Evolutionary conservation across 1,140 invertebrate species (phyloP).

Genomic region (Procambarus virginalis): DNA sequence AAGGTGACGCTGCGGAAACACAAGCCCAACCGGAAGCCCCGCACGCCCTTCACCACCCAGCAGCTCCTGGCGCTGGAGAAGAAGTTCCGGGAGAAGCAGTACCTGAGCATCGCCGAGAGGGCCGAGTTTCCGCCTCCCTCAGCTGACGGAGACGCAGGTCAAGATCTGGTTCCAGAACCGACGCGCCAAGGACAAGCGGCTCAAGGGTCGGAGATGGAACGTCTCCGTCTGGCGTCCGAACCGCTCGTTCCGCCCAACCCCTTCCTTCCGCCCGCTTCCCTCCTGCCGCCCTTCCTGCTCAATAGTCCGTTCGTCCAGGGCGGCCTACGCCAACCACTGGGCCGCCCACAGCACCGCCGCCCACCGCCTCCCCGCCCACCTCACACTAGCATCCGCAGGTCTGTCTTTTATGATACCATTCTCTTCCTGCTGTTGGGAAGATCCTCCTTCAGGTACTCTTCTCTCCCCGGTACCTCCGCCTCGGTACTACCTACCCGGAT

Average conservation of each 20-base stretch:
- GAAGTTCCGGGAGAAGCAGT: conserved; percentile 64
- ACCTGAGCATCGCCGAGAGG: conserved; percentile 62
- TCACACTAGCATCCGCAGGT: conserved; percentile 36
- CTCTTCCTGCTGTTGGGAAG: background rate
- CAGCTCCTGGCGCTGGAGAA: conserved; percentile 60
- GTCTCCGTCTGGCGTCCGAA: conserved; percentile 40
- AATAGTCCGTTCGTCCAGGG: conserved; percentile 59
- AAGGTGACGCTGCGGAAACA: conserved; percentile 58
- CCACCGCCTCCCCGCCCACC: conserved; percentile 48
- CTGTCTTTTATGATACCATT: background rate
- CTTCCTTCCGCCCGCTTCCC: conserved; percentile 52
- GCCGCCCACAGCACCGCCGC: conserved; percentile 46
- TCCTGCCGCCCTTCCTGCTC: conserved; percentile 57
- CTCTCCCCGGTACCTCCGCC: background rate
- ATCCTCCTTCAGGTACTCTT: background rate
- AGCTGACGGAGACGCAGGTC: conserved; percentile 62
- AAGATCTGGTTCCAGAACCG: conserved; percentile 63
- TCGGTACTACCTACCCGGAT: too few species aligned
- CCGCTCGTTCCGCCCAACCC: conserved; percentile 52
- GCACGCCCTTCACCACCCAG: conserved; percentile 62
- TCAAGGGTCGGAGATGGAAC: conserved; percentile 57
- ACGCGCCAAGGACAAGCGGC: conserved; percentile 57
- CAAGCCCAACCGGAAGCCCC: conserved; percentile 60
- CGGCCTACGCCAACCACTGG: conserved; percentile 31
- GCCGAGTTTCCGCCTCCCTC: conserved; percentile 61